Base-by-base conservation (phyloP, 2,888 invertebrate genomes). In the Polydrusus pterygomalis region DNA sequence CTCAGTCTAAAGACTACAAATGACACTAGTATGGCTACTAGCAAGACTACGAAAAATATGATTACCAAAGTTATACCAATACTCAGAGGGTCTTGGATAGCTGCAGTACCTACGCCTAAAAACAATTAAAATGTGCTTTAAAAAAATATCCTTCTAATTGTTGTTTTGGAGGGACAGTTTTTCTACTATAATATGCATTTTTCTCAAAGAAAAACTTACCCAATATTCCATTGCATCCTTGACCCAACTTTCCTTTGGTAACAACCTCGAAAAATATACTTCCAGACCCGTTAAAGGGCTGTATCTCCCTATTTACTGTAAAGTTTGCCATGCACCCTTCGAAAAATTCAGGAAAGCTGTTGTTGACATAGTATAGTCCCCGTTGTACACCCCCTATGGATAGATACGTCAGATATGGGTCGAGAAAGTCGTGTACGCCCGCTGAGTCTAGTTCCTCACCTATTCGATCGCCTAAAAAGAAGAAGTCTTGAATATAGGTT, bases 61-160 rank as follows among this genome's bases (percentile, higher is more conserved):
- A 97, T 96, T 18, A 98, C 97, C 40, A 98, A 89, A 0, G 97
- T 97, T 74, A 98, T 94, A 69, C 97, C 98, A 77, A 97, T 96
- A 83, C 95, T 96, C 9, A 98, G 89, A 0, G 97, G 97, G 88
- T 96, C 95, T 2, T 96, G 93, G 5, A 93, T 93, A 80, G 94
- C 92, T 0, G 93, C 92, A 1, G 93, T 91, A 30, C 95, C 95
- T 45, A 94, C 91, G 25, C 94, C 95, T 74, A 17, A 51, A 75
- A 64, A 45, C 34, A 11, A 20, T 17, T 10, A 20, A 64, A 63
- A 45, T n/a, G 25, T 34, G 11, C 8, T 11, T 10, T 15, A 17
- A 17, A 18, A 49, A 18, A 18, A 20, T 18, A 20, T 34, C 5
- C 1, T 34, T 34, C 5, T 25, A 25, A 25, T 25, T 25, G 25